Percentiles rank a stretch among this genome's conserved stretches.
phyloP scores from a whole-genome alignment of 23 tunicate genomes.

The Trididemnum clinides region DNA sequence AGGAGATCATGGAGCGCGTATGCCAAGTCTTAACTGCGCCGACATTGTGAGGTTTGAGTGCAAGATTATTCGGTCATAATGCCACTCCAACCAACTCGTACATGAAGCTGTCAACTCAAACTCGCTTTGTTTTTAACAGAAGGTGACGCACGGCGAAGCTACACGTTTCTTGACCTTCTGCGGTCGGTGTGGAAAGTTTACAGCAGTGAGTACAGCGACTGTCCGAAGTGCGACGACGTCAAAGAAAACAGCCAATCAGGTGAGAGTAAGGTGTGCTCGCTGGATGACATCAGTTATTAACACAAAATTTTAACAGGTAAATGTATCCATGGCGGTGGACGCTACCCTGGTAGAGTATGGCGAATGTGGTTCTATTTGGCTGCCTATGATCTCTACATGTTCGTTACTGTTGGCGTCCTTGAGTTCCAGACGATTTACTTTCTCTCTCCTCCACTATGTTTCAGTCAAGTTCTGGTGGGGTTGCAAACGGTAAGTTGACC shows the following conservation, averaged over 20 bases:
- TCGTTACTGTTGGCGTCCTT: conserved; percentile 29
- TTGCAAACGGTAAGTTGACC: conserved; percentile 42
- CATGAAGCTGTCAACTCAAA: too few relatives aligned
- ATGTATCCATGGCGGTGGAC: conserved; percentile 71
- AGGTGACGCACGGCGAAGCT: not conserved
- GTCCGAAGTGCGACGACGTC: conserved; percentile 52
- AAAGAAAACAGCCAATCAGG: too few relatives aligned
- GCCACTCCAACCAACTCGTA: too few relatives aligned
- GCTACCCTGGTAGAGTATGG: conserved; percentile 51
- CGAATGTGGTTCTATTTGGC: conserved; percentile 56
- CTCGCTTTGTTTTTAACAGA: too few relatives aligned
- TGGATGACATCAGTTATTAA: too few relatives aligned
- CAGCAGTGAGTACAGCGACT: conserved; percentile 60
- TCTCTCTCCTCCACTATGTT: conserved; percentile 65
- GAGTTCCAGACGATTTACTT: conserved; percentile 65
- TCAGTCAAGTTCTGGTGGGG: conserved; percentile 51
- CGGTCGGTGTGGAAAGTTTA: conserved; percentile 71
- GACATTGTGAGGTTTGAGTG: too few relatives aligned
- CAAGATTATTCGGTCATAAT: too few relatives aligned
- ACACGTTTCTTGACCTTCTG: conserved; percentile 37
- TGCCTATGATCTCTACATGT: conserved; percentile 48
- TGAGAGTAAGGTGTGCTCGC: too few relatives aligned
- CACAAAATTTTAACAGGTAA: not conserved
- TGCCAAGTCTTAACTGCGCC: too few relatives aligned
- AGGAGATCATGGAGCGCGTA: too few relatives aligned